Base-by-base conservation (phyloP, 2,888 invertebrate species). In the Ochropacha duplaris region DNA sequence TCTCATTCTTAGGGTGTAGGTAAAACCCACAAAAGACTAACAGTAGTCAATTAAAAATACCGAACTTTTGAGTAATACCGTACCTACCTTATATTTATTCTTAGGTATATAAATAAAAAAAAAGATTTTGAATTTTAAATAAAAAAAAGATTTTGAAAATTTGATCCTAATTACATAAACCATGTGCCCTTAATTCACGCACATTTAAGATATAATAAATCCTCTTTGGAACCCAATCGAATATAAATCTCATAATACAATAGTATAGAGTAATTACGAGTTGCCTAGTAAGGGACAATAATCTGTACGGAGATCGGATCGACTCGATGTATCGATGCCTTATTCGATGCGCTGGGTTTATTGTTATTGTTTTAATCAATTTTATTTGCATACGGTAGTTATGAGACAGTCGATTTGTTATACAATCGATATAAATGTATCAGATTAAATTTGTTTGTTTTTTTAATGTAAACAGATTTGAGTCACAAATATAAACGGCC, bases 271-370 rank as follows among this genome's bases (percentile, higher is more conserved):
- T 88, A 90, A 90, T 90, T 90, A 90, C 83, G 74, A 44, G 72
- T 70, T 81, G 77, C 90, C 90, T 86, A 87, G 81, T 90, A 88
- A 79, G 90, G 90, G 80, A 88, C 86, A 88, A 86, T 84, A 88
- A 89, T 90, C 88, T 84, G 74, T 68, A 71, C 72, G 71, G 71
- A 69, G 80, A 86, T 88, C 80, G 78, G 76, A 83, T 85, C 85
- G 78, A 74, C 80, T 78, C 81, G 81, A 78, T 76, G 79, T 72
- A 83, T 83, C 86, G 87, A 88, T 87, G 69, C 88, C 87, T 88
- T 89, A 87, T 89, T 86, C 87, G 87, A 84, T 83, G 80, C 75
- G 44, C 69, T 68, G 80, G 80, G 78, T 80, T 89, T 88, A 76
- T 79, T 87, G 87, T 88, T 86, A 83, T 87, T 31, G 52, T 87